Conservation (phyloP, 2,888 invertebrate species). For the Eubasilissa splendida region DNA sequence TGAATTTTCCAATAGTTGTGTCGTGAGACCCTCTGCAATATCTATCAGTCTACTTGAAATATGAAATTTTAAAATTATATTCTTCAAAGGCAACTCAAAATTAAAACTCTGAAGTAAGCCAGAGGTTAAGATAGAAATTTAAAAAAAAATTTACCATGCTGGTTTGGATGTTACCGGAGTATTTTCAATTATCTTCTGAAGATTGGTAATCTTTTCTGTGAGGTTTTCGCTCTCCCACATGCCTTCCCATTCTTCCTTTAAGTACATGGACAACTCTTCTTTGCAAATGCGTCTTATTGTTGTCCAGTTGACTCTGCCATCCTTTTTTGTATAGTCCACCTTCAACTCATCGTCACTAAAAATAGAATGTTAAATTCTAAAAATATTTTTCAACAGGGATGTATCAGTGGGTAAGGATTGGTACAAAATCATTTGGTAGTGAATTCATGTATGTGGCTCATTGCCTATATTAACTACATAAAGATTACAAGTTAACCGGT, state of each 20-base stretch:
- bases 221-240: conserved; percentile 71
- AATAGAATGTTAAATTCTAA: conserved; percentile 7
- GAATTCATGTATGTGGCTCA: too few relatives aligned
- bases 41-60: too few relatives aligned
- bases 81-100: too few relatives aligned
- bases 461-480: too few relatives aligned
- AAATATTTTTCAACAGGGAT: too few relatives aligned
- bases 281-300: conserved; percentile 69
- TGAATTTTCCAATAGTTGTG: neutral
- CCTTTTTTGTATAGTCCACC: conserved; percentile 66
- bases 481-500: too few relatives aligned
- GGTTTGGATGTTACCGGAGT: conserved; percentile 3
- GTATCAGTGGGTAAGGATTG: too few relatives aligned
- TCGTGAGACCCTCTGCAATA: too few relatives aligned
- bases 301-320: conserved; percentile 69
- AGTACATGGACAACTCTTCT: conserved; percentile 66
- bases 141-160: conserved; percentile 37
- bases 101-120: too few relatives aligned
- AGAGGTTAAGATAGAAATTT: too few relatives aligned
- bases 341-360: conserved; percentile 69
- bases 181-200: conserved; percentile 37
- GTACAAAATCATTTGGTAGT: too few relatives aligned
- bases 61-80: too few relatives aligned
- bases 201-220: conserved; percentile 61
- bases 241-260: conserved; percentile 66